Percentiles rank a stretch among this genome's conserved stretches.
Evolutionary conservation across 1,140 invertebrate species (phyloP).

Genomic region (Polypedilum vanderplanki): DNA sequence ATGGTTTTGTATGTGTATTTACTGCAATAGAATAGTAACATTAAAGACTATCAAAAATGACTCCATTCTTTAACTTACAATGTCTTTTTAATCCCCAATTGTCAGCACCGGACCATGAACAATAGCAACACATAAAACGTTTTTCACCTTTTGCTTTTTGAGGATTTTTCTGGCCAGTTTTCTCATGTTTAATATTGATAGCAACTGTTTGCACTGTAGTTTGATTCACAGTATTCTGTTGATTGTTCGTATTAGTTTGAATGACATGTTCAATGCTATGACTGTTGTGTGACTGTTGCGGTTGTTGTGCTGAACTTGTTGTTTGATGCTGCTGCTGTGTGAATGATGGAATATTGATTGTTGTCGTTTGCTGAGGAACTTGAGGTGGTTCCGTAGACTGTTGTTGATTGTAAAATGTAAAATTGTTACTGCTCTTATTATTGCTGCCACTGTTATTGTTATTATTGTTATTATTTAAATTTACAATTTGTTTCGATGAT

Average conservation of each 20-base stretch:
- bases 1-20: slow-evolving; percentile 87
- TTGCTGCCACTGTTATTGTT: neutral
- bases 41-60: too few relatives aligned
- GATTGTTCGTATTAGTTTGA: neutral
- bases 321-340: slow-evolving; percentile 9
- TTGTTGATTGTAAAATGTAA: slow-evolving; percentile 2
- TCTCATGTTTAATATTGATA: slow-evolving; percentile 43
- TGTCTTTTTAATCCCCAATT: slow-evolving; percentile 89
- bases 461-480: slow-evolving; percentile 19
- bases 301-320: neutral
- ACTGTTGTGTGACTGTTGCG: neutral
- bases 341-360: neutral
- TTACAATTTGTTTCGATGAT: neutral
- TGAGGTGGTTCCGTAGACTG: neutral
- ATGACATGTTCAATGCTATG: slow-evolving; percentile 11
- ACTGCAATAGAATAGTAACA: slow-evolving; percentile 38
- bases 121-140: slow-evolving; percentile 76
- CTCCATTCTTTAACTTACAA: slow-evolving; percentile 32
- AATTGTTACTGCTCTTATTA: neutral
- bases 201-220: neutral
- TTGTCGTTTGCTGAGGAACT: neutral
- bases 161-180: slow-evolving; percentile 33
- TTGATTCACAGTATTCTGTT: neutral
- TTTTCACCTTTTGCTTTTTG: slow-evolving; percentile 49
- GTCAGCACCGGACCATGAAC: slow-evolving; percentile 85